Percentiles rank a stretch among this genome's conserved stretches.
Conservation (phyloP, 2,797 vertebrate species). For the Oryzias sinensis region DNA sequence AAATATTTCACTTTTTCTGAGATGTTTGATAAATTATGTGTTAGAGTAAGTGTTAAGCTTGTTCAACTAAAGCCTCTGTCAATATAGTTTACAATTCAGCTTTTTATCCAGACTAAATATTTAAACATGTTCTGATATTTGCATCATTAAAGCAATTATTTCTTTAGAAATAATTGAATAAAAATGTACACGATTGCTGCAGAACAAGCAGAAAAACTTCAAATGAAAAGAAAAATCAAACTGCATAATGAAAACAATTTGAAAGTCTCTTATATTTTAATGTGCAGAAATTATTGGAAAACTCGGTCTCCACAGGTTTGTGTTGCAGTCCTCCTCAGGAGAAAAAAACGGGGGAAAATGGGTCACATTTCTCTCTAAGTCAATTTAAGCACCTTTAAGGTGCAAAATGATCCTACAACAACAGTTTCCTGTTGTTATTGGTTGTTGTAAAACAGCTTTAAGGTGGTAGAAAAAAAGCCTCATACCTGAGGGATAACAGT, state of each 20-base stretch:
- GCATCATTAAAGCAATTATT: neutral
- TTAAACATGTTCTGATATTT: constrained; percentile 4
- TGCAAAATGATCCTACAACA: constrained; percentile 14
- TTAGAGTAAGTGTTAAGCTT: constrained; percentile 35
- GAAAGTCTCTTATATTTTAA: neutral
- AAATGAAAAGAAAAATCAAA: no score
- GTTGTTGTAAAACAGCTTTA: constrained; percentile 32
- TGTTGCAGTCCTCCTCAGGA: neutral
- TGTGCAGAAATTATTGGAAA: neutral
- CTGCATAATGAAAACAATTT: no score
- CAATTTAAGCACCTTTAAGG: constrained; percentile 17
- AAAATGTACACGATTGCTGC: neutral
- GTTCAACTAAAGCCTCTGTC: constrained; percentile 23
- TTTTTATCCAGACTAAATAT: constrained; percentile 16
- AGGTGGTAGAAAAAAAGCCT: constrained; percentile 7
- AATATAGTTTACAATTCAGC: constrained; percentile 1
- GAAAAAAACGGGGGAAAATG: constrained; percentile 16
- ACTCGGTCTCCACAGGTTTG: constrained; percentile 2
- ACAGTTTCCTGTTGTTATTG: constrained; percentile 2
- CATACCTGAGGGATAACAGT: constrained; percentile 27
- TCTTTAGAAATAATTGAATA: neutral
- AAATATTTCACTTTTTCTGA: constrained; percentile 25
- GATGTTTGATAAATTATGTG: constrained; percentile 37
- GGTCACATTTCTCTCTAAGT: constrained; percentile 4
- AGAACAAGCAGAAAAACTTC: neutral